Base-by-base conservation (phyloP, 1,140 invertebrate species). In the Branchinecta lynchi region DNA sequence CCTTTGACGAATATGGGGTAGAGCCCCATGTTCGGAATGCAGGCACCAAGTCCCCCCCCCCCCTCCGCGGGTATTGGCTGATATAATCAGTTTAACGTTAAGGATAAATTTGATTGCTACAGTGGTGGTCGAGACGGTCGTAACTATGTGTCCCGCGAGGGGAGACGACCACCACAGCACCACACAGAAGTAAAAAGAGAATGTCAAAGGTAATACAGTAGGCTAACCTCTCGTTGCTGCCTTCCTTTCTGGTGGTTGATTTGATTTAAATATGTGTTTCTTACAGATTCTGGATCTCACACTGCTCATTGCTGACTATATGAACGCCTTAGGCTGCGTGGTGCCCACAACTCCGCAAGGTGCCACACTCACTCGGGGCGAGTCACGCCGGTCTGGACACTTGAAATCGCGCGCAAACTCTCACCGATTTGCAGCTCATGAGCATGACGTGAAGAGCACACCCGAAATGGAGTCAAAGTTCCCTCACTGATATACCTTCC, bases 301-400 rank as follows among this genome's bases (percentile, higher is more conserved):
- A 0, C 81, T 94, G 68, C 81, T 96, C 43, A 93, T 96, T 76
- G 93, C 93, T 15, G 93, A 96, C 79, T 97, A 96, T 77, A 96
- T 96, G 87, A 96, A 96, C 79, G 88, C 90, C 0, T 76, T 91
- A 71, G 87, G 87, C 3, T 85, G 86, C 69, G 83, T 84, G 21
- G 79, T 85, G 71, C 85, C 87, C 0, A 88, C 87, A 7, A 91
- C 89, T 0, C 89, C 89, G 0, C 85, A 89, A 74, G 86, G 89
- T 81, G 88, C 88, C 73, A 89, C 89, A 0, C 79, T 90, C 12
- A 89, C 87, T 6, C 82, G 89, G n/a, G 85, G 86, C 75, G 85
- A 85, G n/a, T 86, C 85, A 20, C 85, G 85, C 73, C 81, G 86
- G 70, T 84, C 83, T 15, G 78, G 83, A 9, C 80, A 80, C 7